Base-by-base conservation (phyloP, 2,797 vertebrate species). In the Anabas testudineus region DNA sequence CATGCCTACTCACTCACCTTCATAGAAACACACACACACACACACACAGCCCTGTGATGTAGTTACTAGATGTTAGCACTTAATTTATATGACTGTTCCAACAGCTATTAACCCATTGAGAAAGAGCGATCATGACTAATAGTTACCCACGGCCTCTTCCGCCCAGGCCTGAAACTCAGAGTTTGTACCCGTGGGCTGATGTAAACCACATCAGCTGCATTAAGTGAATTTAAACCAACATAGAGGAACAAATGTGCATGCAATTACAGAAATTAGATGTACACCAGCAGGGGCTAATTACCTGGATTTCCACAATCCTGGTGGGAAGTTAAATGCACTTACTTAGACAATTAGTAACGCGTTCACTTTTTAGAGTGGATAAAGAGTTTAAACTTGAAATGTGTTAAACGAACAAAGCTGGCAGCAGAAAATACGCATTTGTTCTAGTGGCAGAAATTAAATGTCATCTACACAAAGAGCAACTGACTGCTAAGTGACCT, bases 1-100 rank as follows among this genome's bases (percentile, higher is more conserved):
- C 28, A 47, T 48, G 46, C 65, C 53, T 28, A 55, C 76, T 58
- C 72, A 2, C 56, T 64, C 52, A 80, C 65, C 52, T 67, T 48
- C 53, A 59, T 30, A 62, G 7, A 59, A 1, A 21, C 43, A 34
- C 18, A 66, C 22, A 39, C 10, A 1, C 62, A 22, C 32, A 15
- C n/a, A 46, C 22, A 28, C 26, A 28, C 26, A 28, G 26, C 28
- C 7, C 28, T 30, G 28, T 30, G 28, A 30, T 30, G 6, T 30
- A 30, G 28, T 24, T 24, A 24, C 26, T 47, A 30, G 9, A 53
- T 62, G 55, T 39, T n/a, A 32, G 32, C 51, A 14, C 47, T 68
- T 68, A 0, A 54, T 66, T 48, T 60, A 47, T n/a, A 47, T 19
- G 42, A 49, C 51, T 9, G 18, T 3, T 65, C 21, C 28, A n/a